Evolutionary conservation across 2,888 invertebrate genomes (phyloP), one percentile per base, ranked within the genome.

Genomic region (Amblyjoppa proteus): DNA sequence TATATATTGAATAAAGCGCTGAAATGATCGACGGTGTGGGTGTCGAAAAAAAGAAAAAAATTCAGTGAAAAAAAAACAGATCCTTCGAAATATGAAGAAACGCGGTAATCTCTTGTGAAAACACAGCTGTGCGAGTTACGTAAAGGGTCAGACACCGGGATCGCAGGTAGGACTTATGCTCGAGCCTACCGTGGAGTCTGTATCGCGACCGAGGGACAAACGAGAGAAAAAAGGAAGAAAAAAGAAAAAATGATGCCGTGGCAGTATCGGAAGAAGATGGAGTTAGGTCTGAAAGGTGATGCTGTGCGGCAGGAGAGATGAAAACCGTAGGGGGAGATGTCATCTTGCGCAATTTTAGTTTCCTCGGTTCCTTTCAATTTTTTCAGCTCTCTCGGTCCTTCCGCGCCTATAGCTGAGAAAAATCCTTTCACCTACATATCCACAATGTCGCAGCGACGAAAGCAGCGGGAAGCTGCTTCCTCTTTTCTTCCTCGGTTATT

Each of bases 281-380:
- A 87, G 88, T 80, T 76, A 51, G 83, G 75, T 71, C 69, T 70
- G 80, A 83, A 88, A 89, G 85, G 79, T 86, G 73, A 68, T 83
- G 80, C 69, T 61, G 61, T 73, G 38, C 51, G 34, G 38, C 28
- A 73, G 77, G 73, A 81, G 84, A 88, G 84, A 84, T 86, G 88
- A 89, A 84, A 87, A 86, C 77, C 86, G 56, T 53, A 87, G 88
- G 90, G 88, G 82, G 87, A 92, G 92, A 93, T 94, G 93, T 93
- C 94, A 93, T 94, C 93, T 94, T 89, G 93, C 93, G 92, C 93
- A 92, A 92, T 92, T 92, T 92, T 91, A 89, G 89, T 89, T 89
- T 85, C 81, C 81, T 71, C 83, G 82, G 84, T 51, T 71, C 74
- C 82, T 74, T 83, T 68, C 73, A 74, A 51, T 82, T 82, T 78